Base-by-base conservation (phyloP, 2,888 invertebrate species). In the Bibio marci region DNA sequence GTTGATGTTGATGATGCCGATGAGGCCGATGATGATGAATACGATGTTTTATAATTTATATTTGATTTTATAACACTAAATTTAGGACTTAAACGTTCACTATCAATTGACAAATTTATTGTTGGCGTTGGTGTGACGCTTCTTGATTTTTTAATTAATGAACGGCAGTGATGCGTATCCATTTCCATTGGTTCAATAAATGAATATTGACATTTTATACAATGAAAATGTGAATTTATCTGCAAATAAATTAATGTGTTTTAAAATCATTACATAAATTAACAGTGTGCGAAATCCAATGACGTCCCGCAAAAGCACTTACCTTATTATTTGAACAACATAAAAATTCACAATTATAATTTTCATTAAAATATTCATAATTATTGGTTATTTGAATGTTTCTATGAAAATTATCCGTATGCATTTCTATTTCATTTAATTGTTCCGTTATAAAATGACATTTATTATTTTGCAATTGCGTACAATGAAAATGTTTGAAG, bases 331-430 rank as follows among this genome's bases (percentile, higher is more conserved):
- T 59, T 45, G 69, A 70, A 54, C 82, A 83, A 43, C 69, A 70
- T 3, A 65, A 57, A 30, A 77, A 58, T 25, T 76, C 67, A 51
- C 82, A 82, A 52, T 80, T 77, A 14, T 78, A 70, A 52, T 71
- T 73, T 37, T 65, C 68, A 53, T 82, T 81, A 57, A 80, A 90
- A 58, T 83, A 85, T 44, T 85, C 80, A 53, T 86, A 91, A 1
- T 86, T 85, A 36, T 87, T 82, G 28, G 83, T n/a, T n/a, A n/a
- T n/a, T n/a, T n/a, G 62, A 39, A 90, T 75, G 45, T 35, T 35
- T 12, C 80, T 80, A 58, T 91, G 90, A 50, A 82, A 83, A 57
- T 88, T 87, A 51, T 81, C 75, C 58, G 83, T 76, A 54, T 91
- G 91, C 49, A 80, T 74, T 43, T 81, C 72, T 49, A 90, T 70